These are phyloP conservation scores for Steinernema khuongi DNA, from an alignment of 1,140 invertebrate species.

Conservation along the genomic window DNA sequence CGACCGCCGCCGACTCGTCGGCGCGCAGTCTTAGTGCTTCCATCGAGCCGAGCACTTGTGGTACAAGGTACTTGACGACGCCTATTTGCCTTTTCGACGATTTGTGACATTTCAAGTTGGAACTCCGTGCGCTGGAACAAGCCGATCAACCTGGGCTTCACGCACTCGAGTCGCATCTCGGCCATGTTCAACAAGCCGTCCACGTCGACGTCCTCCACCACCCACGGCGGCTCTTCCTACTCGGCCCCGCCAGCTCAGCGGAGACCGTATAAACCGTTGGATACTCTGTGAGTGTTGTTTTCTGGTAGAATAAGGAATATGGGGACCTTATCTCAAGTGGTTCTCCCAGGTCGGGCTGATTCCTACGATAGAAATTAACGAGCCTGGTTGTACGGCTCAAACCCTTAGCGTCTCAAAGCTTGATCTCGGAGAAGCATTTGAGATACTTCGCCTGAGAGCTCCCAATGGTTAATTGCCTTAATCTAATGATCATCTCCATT, in stretches of 20 bases:
- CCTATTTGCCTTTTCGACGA: not conserved
- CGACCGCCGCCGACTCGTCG: not conserved
- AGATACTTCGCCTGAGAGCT: no score
- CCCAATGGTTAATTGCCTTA: no score
- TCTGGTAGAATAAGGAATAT: no score
- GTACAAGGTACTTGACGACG: not conserved
- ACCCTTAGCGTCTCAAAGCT: no score
- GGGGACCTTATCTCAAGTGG: no score
- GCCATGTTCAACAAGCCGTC: constrained; percentile 8
- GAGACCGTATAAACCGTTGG: constrained; percentile 7
- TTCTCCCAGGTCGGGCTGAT: no score
- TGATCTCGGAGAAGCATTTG: no score
- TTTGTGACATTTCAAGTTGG: not conserved
- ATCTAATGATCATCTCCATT: no score
- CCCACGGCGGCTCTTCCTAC: not conserved
- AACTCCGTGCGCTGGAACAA: constrained; percentile 10
- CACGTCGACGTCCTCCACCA: not conserved
- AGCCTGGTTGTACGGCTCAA: no score
- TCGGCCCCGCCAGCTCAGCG: not conserved
- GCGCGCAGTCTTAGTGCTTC: not conserved
- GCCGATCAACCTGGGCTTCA: not conserved
- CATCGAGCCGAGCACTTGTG: constrained; percentile 5
- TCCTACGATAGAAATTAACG: no score
- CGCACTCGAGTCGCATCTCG: constrained; percentile 1
- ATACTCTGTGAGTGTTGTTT: not conserved